These are phyloP conservation scores for Bemisia tabaci DNA, from an alignment of 1,140 invertebrate genomes.

Conservation along the genomic window DNA sequence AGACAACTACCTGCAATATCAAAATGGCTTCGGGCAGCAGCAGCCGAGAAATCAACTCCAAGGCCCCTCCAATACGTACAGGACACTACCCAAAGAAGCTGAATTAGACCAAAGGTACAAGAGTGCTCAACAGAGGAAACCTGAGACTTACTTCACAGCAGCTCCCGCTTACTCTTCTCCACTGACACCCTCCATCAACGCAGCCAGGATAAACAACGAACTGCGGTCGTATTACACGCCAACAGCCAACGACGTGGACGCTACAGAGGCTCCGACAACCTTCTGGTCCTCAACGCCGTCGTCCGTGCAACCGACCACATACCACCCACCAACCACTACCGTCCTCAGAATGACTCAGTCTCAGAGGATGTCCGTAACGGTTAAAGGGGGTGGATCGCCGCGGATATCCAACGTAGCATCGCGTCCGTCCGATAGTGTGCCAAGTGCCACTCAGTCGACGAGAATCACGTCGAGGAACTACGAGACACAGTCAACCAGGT, in stretches of 20 bases:
- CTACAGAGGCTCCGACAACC: neutral
- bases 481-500: neutral
- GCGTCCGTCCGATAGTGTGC: neutral
- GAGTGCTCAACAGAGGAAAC: neutral
- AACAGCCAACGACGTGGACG: neutral
- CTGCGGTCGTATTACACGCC: neutral
- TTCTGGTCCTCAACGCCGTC: neutral
- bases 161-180: neutral
- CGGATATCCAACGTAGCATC: no score
- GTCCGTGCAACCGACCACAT: slow-evolving; percentile 5
- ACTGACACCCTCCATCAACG: neutral
- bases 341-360: neutral
- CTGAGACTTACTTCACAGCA: neutral
- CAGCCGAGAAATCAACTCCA: slow-evolving; percentile 3
- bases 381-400: no score
- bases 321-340: neutral
- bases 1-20: slow-evolving; percentile 30
- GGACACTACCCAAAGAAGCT: neutral
- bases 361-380: neutral
- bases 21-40: slow-evolving; percentile 6
- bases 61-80: neutral
- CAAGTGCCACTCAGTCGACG: neutral
- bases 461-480: slow-evolving; percentile 1
- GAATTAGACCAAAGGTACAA: neutral
- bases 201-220: neutral